Evolutionary conservation across 1,140 invertebrate species (phyloP).

Genomic region (Heliconius melpomene): DNA sequence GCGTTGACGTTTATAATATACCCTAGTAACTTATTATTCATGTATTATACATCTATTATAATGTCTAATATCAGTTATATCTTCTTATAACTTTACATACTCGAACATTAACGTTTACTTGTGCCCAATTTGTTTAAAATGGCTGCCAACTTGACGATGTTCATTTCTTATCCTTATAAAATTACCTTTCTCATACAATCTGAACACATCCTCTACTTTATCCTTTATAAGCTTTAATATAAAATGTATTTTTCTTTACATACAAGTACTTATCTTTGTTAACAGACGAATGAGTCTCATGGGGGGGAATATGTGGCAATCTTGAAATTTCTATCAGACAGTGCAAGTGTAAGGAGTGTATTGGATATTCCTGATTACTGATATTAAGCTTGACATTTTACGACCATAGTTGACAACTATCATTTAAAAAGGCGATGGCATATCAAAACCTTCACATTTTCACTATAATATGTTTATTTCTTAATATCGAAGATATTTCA

Average conservation of each 20-base stretch:
- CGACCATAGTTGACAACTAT: neutral
- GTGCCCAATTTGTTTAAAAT: neutral
- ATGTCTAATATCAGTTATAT: neutral
- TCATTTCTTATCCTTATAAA: constrained; percentile 33
- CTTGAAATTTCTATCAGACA: constrained; percentile 37
- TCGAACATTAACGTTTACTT: neutral
- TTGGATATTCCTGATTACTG: neutral
- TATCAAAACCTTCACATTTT: neutral
- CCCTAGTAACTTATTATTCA: too few relatives aligned
- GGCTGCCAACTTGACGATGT: neutral
- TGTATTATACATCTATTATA: too few relatives aligned
- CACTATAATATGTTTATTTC: neutral
- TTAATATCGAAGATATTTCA: neutral
- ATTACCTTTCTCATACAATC: constrained; percentile 17
- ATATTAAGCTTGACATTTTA: neutral
- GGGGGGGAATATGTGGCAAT: constrained; percentile 52
- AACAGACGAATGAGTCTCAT: constrained; percentile 57
- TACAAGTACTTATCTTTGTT: constrained; percentile 51
- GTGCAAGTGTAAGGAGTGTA: constrained; percentile 10
- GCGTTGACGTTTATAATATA: too few relatives aligned
- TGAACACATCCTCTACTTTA: neutral
- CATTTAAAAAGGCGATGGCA: neutral
- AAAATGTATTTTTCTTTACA: constrained; percentile 17
- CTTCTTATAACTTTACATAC: neutral
- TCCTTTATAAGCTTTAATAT: constrained; percentile 2